Evolutionary conservation across 2,113 vertebrate genomes (phyloP), one percentile per base, ranked within the genome.

Genomic region (Chaetops frenatus): DNA sequence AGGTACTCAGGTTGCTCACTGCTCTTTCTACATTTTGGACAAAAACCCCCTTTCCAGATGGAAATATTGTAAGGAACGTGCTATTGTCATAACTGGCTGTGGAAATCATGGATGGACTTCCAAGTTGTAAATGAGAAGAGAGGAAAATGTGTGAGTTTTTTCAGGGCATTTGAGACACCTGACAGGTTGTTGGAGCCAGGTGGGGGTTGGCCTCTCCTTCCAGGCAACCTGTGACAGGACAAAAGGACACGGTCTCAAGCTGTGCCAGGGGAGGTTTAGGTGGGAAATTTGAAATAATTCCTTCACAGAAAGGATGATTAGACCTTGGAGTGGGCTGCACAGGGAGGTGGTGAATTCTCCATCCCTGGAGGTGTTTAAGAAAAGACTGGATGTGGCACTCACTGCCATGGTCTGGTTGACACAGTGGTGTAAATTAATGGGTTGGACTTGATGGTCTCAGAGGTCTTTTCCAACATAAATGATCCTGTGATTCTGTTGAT

Each of bases 321-420:
- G 29, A 22, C 17, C 12, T 35, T 31, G 31, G 50, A 48, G 1
- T 7, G 48, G 48, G 31, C 13, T 64, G 48, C 5, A 48, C 48
- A 64, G 57, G 21, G 21, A 22, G 40, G 11, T 40, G 64, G 7
- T 54, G 40, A 40, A 17, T 29, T 50, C 50, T 12, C 76, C 17
- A 10, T 33, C 20, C 25, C 31, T 31, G 25, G 27, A 24, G 44
- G 8, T 28, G 33, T 38, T 45, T 10, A 51, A 40, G 42, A 0
- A 50, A 50, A 44, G 10, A 0, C 4, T 20, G 33, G 27, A 28
- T 0, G 1, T 44, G 42, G 15, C 36, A 28, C 36, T 28, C 8
- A 3, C 33, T 40, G 48, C 19, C 19, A 2, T 54, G 38, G 18
- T 25, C 20, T 48, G 21, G 5, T 6, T 65, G 22, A 33, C 33